Base-by-base conservation (phyloP, 2,113 vertebrate genomes). In the Menura novaehollandiae region DNA sequence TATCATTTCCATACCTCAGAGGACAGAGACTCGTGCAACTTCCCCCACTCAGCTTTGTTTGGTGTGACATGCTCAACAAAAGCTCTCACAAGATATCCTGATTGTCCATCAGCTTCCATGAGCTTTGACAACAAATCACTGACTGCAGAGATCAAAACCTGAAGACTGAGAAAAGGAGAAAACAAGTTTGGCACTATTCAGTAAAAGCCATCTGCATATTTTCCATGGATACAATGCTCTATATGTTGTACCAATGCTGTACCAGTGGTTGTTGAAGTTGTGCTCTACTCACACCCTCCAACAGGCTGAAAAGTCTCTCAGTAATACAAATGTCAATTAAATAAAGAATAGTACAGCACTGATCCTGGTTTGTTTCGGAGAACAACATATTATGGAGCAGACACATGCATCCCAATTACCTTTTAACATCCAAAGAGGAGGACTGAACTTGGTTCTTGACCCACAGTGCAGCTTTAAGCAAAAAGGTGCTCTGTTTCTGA, bases 401-500 rank as follows among this genome's bases (percentile, higher is more conserved):
- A 84, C 19, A 39, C 2, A 9, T 33, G 66, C 39, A 60, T 47
- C 43, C 41, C 33, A 76, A 59, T 95, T 98, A 99, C 99, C 99
- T 99, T 97, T 98, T 98, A 51, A 99, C 97, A 35, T 98, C 98
- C 95, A 99, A 94, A 27, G 96, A 89, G 8, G 97, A 96, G 9
- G 96, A 98, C 82, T 99, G 98, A 75, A 99, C 97, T 96, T 99
- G 99, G 67, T 96, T 98, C 97, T 98, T 99, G 80, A 99, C 98
- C 99, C 99, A 99, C 47, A 98, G 56, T 13, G 99, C 99, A 82
- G 98, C 98, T 87, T 97, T 98, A 85, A 96, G 94, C 77, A 99
- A 96, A 96, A 99, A 99, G 39, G 97, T 97, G 15, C 98, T 98
- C 87, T 98, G 98, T 47, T 95, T 97, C 72, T 98, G 94, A 46